Base-by-base conservation (phyloP, 2,113 vertebrate species). In the Notothenia coriiceps region DNA sequence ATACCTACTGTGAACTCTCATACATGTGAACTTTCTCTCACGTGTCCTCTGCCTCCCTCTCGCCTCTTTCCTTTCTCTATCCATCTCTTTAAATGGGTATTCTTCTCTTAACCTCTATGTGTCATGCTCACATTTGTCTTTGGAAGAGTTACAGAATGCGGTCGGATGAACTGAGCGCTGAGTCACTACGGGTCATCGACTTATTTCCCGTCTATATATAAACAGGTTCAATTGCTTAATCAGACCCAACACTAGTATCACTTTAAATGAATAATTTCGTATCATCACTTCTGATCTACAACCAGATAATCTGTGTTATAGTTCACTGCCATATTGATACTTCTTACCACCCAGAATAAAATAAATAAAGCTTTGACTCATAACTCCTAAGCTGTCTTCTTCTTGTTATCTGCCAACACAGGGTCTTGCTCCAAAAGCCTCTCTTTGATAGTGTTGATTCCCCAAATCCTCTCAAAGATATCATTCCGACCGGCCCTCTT, bases 1-100 rank as follows among this genome's bases (percentile, higher is more conserved):
- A 61, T 75, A 66, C 88, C 82, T 85, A 84, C 90, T 86, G 88
- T 86, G 92, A 87, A 88, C 78, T 70, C 67, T 78, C 68, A 84
- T 85, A 80, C 86, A 77, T 75, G 77, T 85, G 64, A 88, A 83
- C 86, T 79, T 66, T 83, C 46, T 80, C 68, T 65, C 22, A 33
- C 75, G 46, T 72, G 66, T 74, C 77, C 64, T 80, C 74, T 67
- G 17, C 74, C 56, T 78, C 25, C 35, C 59, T 74, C 59, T 63
- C 46, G 44, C 29, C 66, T 72, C 20, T 70, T 74, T 57, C 6
- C 52, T 70, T 61, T 66, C 17, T 55, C 46, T 65, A 40, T 80
- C 62, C 60, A 60, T 75, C 72, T 65, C 11, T 55, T 74, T 35
- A 49, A 29, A 74, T 79, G 35, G 46, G 84, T 82, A 1, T 60